Evolutionary conservation across 1,140 invertebrate genomes (phyloP).

Genomic region (Penaeus vannamei): DNA sequence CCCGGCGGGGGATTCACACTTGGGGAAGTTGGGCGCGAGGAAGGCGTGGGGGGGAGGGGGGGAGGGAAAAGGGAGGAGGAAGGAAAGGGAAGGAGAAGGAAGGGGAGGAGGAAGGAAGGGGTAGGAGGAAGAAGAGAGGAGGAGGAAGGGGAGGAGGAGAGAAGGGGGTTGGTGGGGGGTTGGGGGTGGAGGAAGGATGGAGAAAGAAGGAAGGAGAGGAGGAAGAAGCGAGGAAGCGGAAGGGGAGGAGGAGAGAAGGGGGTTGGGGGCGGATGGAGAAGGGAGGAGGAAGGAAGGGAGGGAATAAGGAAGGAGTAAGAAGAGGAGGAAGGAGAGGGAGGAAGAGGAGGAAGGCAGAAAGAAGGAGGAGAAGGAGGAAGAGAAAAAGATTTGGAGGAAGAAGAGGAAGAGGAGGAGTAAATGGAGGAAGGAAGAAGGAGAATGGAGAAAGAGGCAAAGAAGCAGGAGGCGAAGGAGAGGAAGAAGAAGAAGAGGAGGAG

Average conservation of each 20-base stretch:
- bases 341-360: neutral
- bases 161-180: neutral
- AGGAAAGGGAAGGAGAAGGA: constrained; percentile 2
- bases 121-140: neutral
- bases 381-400: neutral
- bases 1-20: constrained; percentile 55
- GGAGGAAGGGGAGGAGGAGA: neutral
- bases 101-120: constrained; percentile 17
- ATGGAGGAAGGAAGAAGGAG: too few relatives aligned
- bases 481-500: too few relatives aligned
- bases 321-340: too few relatives aligned
- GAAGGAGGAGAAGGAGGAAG: neutral
- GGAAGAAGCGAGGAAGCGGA: neutral
- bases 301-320: neutral
- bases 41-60: neutral
- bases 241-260: neutral
- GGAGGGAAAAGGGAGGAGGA: neutral
- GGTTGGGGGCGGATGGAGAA: neutral
- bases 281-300: neutral
- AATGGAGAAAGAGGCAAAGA: too few relatives aligned
- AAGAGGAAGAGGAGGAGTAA: neutral
- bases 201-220: neutral
- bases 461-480: too few relatives aligned
- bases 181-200: neutral
- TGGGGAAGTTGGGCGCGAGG: constrained; percentile 6